Evolutionary conservation across 2,797 vertebrate genomes (phyloP).

Genomic region (Phoeniculus purpureus): DNA sequence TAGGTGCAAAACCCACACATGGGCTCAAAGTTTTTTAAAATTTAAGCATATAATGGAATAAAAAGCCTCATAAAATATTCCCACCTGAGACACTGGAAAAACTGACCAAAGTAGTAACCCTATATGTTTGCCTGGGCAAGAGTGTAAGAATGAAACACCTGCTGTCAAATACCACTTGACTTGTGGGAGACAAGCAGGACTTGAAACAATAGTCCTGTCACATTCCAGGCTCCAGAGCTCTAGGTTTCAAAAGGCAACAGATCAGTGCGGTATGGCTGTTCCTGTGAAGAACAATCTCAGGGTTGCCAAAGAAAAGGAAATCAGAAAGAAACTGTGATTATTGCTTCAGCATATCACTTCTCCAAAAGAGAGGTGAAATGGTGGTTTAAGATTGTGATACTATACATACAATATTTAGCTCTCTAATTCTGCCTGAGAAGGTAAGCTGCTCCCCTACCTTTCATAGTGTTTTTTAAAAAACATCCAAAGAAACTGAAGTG

Average conservation of each 20-base stretch:
- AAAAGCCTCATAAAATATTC: not conserved
- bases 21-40: not conserved
- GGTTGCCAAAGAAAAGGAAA: not conserved
- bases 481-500: not conserved
- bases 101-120: not conserved
- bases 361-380: not conserved
- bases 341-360: not conserved
- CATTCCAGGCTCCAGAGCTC: not conserved
- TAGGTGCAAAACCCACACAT: not conserved
- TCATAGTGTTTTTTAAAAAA: not conserved
- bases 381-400: not conserved
- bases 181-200: not conserved
- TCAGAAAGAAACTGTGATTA: not conserved
- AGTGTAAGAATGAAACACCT: not conserved
- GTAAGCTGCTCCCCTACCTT: not conserved
- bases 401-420: not conserved
- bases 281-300: not conserved
- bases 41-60: not conserved
- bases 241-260: not conserved
- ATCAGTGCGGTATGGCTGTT: not conserved
- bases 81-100: not conserved
- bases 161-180: not conserved
- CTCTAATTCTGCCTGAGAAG: not conserved
- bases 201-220: not conserved
- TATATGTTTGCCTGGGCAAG: not conserved